Evolutionary conservation across 2,888 invertebrate species (phyloP).

Genomic region (Meiosimyza platycephala): DNA sequence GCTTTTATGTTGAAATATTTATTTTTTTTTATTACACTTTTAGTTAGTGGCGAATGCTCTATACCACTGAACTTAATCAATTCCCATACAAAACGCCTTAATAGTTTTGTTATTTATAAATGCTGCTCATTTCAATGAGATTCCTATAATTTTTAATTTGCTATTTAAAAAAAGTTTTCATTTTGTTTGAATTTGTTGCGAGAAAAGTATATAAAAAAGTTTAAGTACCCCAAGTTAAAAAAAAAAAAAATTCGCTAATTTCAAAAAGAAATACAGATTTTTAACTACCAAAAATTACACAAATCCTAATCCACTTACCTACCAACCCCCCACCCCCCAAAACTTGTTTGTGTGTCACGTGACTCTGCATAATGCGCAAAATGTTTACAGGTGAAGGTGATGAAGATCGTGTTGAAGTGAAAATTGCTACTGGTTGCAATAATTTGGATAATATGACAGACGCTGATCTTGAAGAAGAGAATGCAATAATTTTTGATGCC

Average conservation of each 20-base stretch:
- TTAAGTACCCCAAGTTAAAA: neutral
- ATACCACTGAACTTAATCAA: constrained; percentile 13
- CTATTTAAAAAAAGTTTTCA: constrained; percentile 14
- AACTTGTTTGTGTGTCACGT: constrained; percentile 46
- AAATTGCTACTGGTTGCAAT: constrained; percentile 12
- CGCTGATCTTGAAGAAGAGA: neutral
- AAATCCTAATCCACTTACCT: constrained; percentile 35
- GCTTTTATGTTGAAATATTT: neutral
- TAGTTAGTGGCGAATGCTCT: constrained; percentile 24
- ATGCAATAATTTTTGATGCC: constrained; percentile 23
- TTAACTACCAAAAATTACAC: constrained; percentile 2
- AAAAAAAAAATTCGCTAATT: neutral
- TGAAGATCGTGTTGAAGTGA: constrained; percentile 38
- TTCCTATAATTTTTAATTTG: neutral
- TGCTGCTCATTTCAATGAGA: constrained; percentile 30
- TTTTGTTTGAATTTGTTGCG: constrained; percentile 22
- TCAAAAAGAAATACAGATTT: constrained; percentile 8
- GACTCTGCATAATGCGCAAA: constrained; percentile 59
- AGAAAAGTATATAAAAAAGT: neutral
- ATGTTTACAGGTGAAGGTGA: constrained; percentile 64
- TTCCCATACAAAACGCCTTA: constrained; percentile 13
- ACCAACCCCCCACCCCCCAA: neutral
- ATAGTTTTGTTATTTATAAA: constrained; percentile 4
- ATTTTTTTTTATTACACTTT: constrained; percentile 11
- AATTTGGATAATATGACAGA: neutral